Conservation (phyloP, 2,888 invertebrate species). For the Dryadula phaetusa region DNA sequence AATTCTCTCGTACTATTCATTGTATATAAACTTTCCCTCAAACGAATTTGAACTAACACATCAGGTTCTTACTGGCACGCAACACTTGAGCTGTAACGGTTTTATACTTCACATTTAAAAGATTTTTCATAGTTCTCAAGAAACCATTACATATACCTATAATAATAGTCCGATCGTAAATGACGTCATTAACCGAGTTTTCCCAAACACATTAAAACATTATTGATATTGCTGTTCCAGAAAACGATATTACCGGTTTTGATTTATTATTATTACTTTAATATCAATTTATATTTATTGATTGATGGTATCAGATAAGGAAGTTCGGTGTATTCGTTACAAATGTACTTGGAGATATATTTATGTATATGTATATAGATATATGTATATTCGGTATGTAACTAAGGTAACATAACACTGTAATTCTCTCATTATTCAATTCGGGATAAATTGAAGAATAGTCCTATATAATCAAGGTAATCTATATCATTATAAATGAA, state of each 20-base stretch:
- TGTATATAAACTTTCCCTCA: no score
- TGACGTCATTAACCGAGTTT: slow-evolving; percentile 16
- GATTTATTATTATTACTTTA: slow-evolving; percentile 19
- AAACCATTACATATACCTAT: background rate
- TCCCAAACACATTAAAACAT: slow-evolving; percentile 1
- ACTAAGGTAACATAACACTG: no score
- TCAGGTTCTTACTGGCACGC: background rate
- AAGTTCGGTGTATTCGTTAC: background rate
- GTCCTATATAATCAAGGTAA: no score
- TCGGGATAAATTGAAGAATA: no score
- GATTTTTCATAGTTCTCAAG: background rate
- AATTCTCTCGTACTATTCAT: no score
- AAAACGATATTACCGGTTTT: background rate
- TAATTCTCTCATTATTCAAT: no score
- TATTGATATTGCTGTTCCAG: slow-evolving; percentile 5
- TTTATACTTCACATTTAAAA: background rate
- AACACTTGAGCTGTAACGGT: background rate
- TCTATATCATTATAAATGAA: no score
- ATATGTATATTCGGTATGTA: no score
- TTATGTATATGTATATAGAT: no score
- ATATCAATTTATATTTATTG: slow-evolving; percentile 1
- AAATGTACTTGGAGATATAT: no score
- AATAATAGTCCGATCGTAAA: slow-evolving; percentile 1
- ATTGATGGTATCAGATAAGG: background rate
- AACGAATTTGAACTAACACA: no score